Conservation (phyloP, 2,113 vertebrate genomes). For the Cromileptes altivelis region DNA sequence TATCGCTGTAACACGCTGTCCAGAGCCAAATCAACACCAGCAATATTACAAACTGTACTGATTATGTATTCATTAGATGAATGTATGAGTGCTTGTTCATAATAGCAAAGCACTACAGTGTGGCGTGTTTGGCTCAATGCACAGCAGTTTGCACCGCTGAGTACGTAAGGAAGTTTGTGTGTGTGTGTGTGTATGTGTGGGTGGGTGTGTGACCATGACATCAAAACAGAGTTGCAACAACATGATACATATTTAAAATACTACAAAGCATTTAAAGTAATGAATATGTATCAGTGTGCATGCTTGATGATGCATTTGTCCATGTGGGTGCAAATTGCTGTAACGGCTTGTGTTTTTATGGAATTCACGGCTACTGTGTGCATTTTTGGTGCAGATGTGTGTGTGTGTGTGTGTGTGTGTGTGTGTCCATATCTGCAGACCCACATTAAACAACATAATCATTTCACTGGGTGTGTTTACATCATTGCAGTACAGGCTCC, state of each 20-base stretch:
- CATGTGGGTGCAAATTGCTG: background rate
- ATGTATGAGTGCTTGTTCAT: background rate
- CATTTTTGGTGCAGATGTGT: background rate
- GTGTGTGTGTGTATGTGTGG: constrained; percentile 4
- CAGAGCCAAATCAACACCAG: background rate
- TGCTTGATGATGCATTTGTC: background rate
- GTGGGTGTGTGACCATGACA: constrained; percentile 27
- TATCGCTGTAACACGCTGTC: background rate
- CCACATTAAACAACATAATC: constrained; percentile 17
- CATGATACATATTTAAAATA: background rate
- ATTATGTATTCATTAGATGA: constrained; percentile 11
- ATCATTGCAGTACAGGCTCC: background rate
- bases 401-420: background rate
- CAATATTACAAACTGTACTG: constrained; percentile 9
- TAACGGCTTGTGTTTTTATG: background rate
- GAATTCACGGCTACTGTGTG: background rate
- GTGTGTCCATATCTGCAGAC: background rate
- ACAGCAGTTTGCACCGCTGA: background rate
- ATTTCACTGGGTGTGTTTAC: background rate
- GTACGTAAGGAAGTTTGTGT: background rate
- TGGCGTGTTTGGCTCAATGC: constrained; percentile 7
- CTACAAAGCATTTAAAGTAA: constrained; percentile 18
- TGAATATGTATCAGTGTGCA: background rate
- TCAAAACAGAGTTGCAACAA: constrained; percentile 13
- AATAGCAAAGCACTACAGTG: constrained; percentile 1